Evolutionary conservation across 2,888 invertebrate genomes (phyloP), one percentile per base, ranked within the genome.

Genomic region (Pimpla rufipes): DNA sequence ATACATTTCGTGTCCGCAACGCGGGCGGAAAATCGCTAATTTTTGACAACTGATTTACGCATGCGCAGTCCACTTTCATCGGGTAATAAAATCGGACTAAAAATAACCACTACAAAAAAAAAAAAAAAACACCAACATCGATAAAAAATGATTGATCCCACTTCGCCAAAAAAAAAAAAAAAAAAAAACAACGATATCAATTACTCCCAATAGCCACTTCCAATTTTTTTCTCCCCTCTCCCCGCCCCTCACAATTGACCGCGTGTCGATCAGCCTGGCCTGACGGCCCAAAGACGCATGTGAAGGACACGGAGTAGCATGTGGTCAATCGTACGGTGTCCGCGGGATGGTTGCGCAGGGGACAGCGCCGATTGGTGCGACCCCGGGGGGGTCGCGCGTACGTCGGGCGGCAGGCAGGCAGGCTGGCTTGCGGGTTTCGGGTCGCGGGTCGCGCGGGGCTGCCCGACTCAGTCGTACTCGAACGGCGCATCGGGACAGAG

Each of bases 401-500:
- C 78, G 70, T 70, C 68, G 81, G 83, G 83, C 71, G 74, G 81
- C 74, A 73, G 50, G 80, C 75, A 76, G 62, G 52, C 80, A 70
- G 77, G 77, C 71, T 37, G 40, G 88, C 76, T 82, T 79, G 84
- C 84, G 79, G 79, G 90, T 88, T 90, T 88, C 88, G 88, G 89
- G 85, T 87, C 87, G 89, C 87, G 84, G 87, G 89, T 90, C 88
- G 91, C 86, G 88, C 86, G 87, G 88, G 88, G 87, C 77, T 74
- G 77, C 85, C 86, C 85, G 74, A 86, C 91, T 91, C 91, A 92
- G 92, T 92, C 90, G 90, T 89, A 90, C 90, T 91, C 90, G 90
- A 92, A 91, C 91, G 92, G 91, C 92, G 92, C 92, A 90, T 89
- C 92, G 90, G 90, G 87, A 82, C 67, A 84, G 88, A 89, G 91